Conservation (phyloP, 2,797 vertebrate genomes). For the Hyperoplus immaculatus region DNA sequence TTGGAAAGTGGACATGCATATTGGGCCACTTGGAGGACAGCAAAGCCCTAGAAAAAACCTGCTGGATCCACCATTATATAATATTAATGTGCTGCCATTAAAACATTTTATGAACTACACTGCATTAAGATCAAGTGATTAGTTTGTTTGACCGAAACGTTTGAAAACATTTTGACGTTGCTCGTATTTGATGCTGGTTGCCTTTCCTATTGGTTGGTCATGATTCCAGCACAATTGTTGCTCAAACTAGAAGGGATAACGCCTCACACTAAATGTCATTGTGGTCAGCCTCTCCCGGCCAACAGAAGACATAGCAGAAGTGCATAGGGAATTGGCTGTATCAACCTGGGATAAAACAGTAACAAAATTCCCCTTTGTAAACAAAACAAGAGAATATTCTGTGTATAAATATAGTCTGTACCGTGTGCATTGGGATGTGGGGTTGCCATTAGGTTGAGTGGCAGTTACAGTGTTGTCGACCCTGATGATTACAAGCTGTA, state of each 20-base stretch:
- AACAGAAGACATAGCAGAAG: background rate
- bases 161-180: background rate
- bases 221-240: conserved; percentile 1
- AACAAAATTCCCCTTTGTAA: background rate
- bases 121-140: background rate
- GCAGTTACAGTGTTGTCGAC: conserved; percentile 46
- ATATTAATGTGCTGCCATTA: background rate
- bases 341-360: background rate
- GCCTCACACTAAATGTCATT: background rate
- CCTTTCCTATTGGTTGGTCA: background rate
- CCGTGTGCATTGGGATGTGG: conserved; percentile 25
- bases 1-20: conserved; percentile 31
- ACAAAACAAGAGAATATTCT: conserved; percentile 16
- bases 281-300: background rate
- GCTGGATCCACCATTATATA: background rate
- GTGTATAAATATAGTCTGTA: background rate
- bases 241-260: conserved; percentile 2
- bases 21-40: conserved; percentile 25
- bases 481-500: conserved; percentile 67
- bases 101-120: background rate
- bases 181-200: background rate
- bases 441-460: conserved; percentile 48
- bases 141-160: background rate
- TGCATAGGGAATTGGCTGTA: conserved; percentile 10
- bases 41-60: conserved; percentile 12